These are phyloP conservation scores for Toxotes chatareus DNA, from an alignment of 2,113 vertebrate species.

Conservation along the genomic window DNA sequence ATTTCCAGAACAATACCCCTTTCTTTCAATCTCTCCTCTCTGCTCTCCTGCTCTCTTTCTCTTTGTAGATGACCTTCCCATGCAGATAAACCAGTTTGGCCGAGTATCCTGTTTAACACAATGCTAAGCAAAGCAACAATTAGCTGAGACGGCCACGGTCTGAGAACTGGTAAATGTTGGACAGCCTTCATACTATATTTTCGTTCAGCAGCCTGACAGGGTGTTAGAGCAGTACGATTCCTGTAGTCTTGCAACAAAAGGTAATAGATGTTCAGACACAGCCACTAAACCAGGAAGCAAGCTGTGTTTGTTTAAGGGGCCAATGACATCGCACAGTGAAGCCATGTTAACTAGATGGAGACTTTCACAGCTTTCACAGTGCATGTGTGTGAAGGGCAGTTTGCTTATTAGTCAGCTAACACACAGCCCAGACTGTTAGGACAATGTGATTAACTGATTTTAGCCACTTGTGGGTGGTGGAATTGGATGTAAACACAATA, in stretches of 20 bases:
- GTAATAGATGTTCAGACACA: conserved; percentile 35
- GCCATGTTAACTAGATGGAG: conserved; percentile 49
- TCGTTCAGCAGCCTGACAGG: not conserved
- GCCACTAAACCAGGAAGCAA: conserved; percentile 48
- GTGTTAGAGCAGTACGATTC: conserved; percentile 5
- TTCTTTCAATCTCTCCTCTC: conserved; percentile 55
- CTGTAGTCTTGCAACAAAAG: conserved; percentile 17
- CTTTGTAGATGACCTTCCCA: conserved; percentile 61
- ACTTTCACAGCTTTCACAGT: conserved; percentile 23
- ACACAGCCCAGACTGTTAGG: not conserved
- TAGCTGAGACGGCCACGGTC: not conserved
- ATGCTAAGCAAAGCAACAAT: conserved; percentile 1
- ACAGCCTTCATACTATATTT: not conserved
- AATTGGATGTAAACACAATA: not conserved
- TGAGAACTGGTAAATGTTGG: not conserved
- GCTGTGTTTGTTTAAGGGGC: conserved; percentile 63
- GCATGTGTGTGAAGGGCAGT: conserved; percentile 12
- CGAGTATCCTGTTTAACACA: conserved; percentile 37
- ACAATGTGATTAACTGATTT: too few relatives aligned
- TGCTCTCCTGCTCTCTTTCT: conserved; percentile 42
- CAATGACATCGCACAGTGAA: conserved; percentile 43
- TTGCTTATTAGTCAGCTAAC: conserved; percentile 19
- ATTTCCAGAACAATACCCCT: conserved; percentile 75
- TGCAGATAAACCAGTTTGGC: conserved; percentile 80
- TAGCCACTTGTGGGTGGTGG: not conserved